phyloP scores from a whole-genome alignment of 2,888 invertebrate genomes.

The Pollenia labialis region DNA sequence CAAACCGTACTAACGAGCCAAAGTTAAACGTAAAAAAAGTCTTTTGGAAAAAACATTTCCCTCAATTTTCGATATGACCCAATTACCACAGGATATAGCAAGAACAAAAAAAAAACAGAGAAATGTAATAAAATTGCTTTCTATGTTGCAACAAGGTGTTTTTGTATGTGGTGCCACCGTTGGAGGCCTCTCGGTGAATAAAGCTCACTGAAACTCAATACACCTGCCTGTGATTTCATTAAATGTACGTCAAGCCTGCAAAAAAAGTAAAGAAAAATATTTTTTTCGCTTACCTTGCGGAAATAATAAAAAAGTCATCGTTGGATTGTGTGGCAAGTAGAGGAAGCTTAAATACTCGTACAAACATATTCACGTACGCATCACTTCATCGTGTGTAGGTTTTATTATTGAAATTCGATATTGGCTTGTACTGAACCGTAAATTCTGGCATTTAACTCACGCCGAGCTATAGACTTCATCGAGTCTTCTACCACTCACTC shows the following conservation, averaged over 20 bases:
- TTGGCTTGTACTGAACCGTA: constrained; percentile 15
- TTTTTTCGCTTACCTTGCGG: constrained; percentile 47
- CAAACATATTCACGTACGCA: background rate
- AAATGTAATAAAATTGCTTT: constrained; percentile 43
- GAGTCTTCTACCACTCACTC: background rate
- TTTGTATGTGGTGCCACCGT: constrained; percentile 24
- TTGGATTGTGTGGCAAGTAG: constrained; percentile 37
- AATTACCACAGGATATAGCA: constrained; percentile 53
- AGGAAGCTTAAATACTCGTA: background rate
- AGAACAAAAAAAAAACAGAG: background rate
- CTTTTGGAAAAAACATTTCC: constrained; percentile 5
- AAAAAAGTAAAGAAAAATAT: background rate
- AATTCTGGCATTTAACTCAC: background rate
- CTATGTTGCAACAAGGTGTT: constrained; percentile 32
- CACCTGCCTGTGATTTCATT: constrained; percentile 48
- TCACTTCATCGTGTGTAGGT: constrained; percentile 12
- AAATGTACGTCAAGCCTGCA: constrained; percentile 15
- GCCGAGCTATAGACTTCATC: constrained; percentile 10
- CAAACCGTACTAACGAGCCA: constrained; percentile 42
- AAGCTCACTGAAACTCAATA: constrained; percentile 40
- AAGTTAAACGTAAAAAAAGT: constrained; percentile 24
- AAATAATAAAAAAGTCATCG: constrained; percentile 64
- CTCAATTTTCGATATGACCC: constrained; percentile 64
- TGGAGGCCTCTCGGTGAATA: constrained; percentile 23
- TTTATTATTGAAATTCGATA: constrained; percentile 44